Base-by-base conservation (phyloP, 2,888 invertebrate species). In the Melipona bicolor region DNA sequence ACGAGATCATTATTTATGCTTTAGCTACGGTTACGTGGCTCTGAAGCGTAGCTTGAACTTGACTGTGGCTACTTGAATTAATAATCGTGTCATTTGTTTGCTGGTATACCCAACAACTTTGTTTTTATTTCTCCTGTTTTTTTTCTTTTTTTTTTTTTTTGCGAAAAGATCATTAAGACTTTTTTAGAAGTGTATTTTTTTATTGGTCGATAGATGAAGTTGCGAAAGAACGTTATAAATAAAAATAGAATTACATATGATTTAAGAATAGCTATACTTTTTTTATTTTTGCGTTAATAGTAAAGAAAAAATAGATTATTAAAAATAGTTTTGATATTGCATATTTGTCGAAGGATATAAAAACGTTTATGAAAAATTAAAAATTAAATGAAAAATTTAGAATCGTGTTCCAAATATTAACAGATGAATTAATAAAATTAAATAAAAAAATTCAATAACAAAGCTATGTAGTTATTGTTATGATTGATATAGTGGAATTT, bases 1-100 rank as follows among this genome's bases (percentile, higher is more conserved):
- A 64, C 59, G 59, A 56, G 84, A 87, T 88, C 88, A 85, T 89
- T 89, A 89, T 84, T 89, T 88, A 89, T 83, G 85, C 85, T 81
- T 81, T 71, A 73, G 71, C 74, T 62, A 62, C 50, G 78, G 70
- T 70, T 64, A 78, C 79, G 65, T 36, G 43, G n/a, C 32, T 50
- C 75, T 62, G 54, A 72, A 80, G 69, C 73, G 70, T 64, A 52
- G 71, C 56, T 43, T 69, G 71, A 32, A 32, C 32, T 32, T 32
- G 69, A 61, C 56, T 61, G 74, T 56, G 79, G 82, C 64, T 78
- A 77, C 75, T 56, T 81, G 79, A 83, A 88, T 88, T 88, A 85
- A 43, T 43, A 43, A 88, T 88, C 87, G 81, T 75, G 50, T 85
- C 87, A 78, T 65, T 79, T 73, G 62, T 68, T 11, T 64, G 59